Evolutionary conservation across 2,888 invertebrate genomes (phyloP).

Genomic region (Cerastis rubricosa): DNA sequence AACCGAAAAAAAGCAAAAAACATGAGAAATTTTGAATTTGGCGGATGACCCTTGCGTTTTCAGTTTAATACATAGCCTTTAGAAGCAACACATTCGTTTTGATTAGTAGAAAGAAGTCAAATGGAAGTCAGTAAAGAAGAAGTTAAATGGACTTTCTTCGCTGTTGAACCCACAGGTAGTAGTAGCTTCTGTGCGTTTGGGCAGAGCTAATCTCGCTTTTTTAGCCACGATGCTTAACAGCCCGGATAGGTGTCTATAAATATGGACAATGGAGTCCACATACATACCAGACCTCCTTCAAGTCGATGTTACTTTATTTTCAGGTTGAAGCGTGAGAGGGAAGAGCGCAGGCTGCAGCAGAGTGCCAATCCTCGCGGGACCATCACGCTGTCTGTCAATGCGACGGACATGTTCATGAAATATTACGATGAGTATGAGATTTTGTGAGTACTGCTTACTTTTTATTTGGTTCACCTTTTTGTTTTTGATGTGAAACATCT

Average conservation of each 20-base stretch:
- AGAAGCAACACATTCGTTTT: neutral
- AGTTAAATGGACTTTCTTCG: neutral
- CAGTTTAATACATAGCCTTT: too few species aligned
- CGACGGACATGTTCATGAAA: conserved; percentile 97
- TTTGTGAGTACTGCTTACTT: conserved; percentile 78
- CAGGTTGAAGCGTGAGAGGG: conserved; percentile 94
- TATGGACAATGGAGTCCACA: neutral
- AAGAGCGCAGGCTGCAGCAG: conserved; percentile 96
- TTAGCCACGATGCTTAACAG: neutral
- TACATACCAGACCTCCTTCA: neutral
- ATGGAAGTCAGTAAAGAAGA: neutral
- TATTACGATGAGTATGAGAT: conserved; percentile 94
- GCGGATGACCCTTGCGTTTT: too few species aligned
- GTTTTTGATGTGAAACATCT: too few species aligned
- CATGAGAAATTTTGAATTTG: too few species aligned
- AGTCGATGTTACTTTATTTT: conserved; percentile 36
- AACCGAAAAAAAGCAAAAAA: too few species aligned
- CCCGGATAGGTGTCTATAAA: neutral
- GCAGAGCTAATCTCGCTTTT: neutral
- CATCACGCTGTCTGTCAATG: conserved; percentile 96
- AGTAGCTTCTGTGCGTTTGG: neutral
- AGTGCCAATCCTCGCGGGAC: conserved; percentile 98
- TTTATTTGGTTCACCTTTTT: conserved; percentile 26
- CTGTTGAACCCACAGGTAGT: neutral
- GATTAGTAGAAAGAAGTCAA: neutral